A percentile compares a stretch with the other conserved stretches of the same genome.
These are phyloP conservation scores for Asbolus verrucosus DNA, from an alignment of 1,140 invertebrate species.

Conservation along the genomic window DNA sequence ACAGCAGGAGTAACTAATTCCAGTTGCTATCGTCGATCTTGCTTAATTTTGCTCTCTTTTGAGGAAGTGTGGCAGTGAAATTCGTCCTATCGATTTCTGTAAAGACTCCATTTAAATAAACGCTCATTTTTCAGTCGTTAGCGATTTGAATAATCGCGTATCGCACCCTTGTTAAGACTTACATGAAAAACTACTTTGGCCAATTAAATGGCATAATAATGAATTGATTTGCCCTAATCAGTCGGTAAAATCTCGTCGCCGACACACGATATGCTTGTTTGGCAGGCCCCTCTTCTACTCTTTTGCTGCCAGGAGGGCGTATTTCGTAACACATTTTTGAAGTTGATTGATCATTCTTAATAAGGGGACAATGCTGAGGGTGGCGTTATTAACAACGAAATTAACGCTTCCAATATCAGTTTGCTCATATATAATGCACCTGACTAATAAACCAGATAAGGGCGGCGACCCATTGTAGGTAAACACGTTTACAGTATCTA, in stretches of 20 bases:
- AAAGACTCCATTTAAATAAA: constrained; percentile 46
- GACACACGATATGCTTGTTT: constrained; percentile 54
- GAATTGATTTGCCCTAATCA: constrained; percentile 54
- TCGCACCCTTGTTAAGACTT: constrained; percentile 47
- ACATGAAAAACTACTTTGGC: constrained; percentile 55
- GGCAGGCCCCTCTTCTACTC: constrained; percentile 22
- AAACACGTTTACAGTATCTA: neutral
- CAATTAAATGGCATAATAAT: constrained; percentile 56
- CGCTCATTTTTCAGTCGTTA: constrained; percentile 41
- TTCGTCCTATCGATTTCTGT: constrained; percentile 1
- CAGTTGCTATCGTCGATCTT: constrained; percentile 28
- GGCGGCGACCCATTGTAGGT: neutral
- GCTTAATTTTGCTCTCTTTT: constrained; percentile 31
- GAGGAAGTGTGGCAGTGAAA: neutral
- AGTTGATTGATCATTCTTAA: constrained; percentile 53
- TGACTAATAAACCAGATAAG: constrained; percentile 23
- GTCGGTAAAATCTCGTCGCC: constrained; percentile 33
- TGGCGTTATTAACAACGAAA: neutral
- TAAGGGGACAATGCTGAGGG: constrained; percentile 9
- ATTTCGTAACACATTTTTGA: constrained; percentile 44
- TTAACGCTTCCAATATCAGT: constrained; percentile 25
- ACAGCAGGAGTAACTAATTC: too few species aligned
- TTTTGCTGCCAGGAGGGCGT: constrained; percentile 30
- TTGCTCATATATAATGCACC: constrained; percentile 20
- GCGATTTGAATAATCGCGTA: constrained; percentile 32